Evolutionary conservation across 1,140 invertebrate species (phyloP), one percentile per base, ranked within the genome.

Genomic region (Protaetia brevitarsis): DNA sequence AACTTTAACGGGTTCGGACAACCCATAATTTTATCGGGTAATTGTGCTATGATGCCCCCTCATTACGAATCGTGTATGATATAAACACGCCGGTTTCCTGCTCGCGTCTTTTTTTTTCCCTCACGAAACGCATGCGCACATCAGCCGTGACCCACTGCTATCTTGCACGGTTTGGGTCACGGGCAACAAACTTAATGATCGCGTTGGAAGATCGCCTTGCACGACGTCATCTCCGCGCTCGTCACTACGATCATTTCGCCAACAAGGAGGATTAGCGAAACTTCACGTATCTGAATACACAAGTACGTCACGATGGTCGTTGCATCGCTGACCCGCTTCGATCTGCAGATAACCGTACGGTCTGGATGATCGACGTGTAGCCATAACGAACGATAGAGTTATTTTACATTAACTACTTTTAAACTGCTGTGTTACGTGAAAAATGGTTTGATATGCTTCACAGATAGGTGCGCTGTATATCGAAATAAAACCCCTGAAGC

Each of bases 291-390:
- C 11, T 7, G 41, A 51, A 51, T 51, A 51, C 41, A 51, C 41
- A 51, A 51, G 41, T 51, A 51, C 16, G 41, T 51, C 41, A 51
- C 41, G 41, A 51, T 51, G 21, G 41, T 51, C 10, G 41, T 51
- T 51, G 41, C 41, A 51, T 51, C 11, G 41, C 41, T 51, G 41
- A 51, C 41, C 41, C 26, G 21, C 19, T 51, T 51, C 26, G 41
- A n/a, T n/a, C n/a, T n/a, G n/a, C n/a, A n/a, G 41, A 10, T 23
- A 51, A 19, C 19, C 41, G 41, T 19, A 8, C 16, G 26, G 21
- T 51, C 41, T 19, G 16, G n/a, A n/a, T 51, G 26, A 51, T 51
- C 41, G 16, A 51, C 26, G 19, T 1, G 41, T 8, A 8, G 21
- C 26, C 19, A 0, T 8, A 51, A 26, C 5, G 19, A 19, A 10